phyloP scores from a whole-genome alignment of 2,888 invertebrate genomes.

The Tethea ocularis region DNA sequence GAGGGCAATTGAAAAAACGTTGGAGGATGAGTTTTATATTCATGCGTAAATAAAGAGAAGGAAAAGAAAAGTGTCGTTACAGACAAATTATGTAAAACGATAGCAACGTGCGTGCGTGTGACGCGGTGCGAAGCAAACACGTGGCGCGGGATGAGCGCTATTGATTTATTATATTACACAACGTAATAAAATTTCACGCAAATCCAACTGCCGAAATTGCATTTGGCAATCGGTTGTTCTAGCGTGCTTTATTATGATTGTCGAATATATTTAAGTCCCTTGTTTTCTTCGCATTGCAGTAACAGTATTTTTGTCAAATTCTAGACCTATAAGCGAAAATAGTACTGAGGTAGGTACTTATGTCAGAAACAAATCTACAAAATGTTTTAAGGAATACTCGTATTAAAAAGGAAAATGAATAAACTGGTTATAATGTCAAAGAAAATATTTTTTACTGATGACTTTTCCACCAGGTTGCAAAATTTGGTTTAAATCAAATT shows the following conservation, averaged over 20 bases:
- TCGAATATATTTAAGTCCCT: not conserved
- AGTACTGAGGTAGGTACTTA: too few relatives aligned
- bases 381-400: not conserved
- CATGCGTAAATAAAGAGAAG: slow-evolving; percentile 17
- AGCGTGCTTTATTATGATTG: slow-evolving; percentile 23
- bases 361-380: not conserved
- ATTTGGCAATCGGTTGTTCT: slow-evolving; percentile 33
- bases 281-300: not conserved
- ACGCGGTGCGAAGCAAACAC: slow-evolving; percentile 31
- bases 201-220: slow-evolving; percentile 30
- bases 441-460: not conserved
- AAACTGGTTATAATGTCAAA: not conserved
- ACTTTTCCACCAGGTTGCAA: too few relatives aligned
- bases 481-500: too few relatives aligned
- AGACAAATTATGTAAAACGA: slow-evolving; percentile 27
- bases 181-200: slow-evolving; percentile 39
- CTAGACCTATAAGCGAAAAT: too few relatives aligned
- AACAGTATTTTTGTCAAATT: not conserved
- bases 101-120: slow-evolving; percentile 26
- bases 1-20: not conserved
- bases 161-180: slow-evolving; percentile 46
- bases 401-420: not conserved
- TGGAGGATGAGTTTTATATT: slow-evolving; percentile 14
- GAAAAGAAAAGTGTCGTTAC: slow-evolving; percentile 16
- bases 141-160: slow-evolving; percentile 29